Conservation (phyloP, 2,888 invertebrate species). For the Euplexia lucipara region DNA sequence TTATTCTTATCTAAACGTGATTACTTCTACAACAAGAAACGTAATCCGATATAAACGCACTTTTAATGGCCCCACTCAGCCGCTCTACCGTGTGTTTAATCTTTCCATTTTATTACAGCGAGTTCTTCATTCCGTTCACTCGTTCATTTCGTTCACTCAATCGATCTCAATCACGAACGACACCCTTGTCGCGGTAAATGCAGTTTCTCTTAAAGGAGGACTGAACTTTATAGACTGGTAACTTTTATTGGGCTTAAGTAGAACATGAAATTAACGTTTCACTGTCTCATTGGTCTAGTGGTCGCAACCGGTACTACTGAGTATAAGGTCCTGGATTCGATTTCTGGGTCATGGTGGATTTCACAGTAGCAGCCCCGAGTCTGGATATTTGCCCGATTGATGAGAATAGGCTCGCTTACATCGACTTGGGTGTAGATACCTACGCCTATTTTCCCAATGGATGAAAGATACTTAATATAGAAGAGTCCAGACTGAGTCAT, state of each 20-base stretch:
- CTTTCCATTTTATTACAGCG: conserved; percentile 46
- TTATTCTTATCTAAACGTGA: not conserved
- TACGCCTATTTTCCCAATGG: no score
- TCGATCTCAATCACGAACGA: conserved; percentile 40
- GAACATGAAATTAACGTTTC: not conserved
- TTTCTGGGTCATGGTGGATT: no score
- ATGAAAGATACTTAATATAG: no score
- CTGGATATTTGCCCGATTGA: no score
- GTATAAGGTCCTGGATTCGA: no score
- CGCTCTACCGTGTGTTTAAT: conserved; percentile 43
- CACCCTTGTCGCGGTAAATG: conserved; percentile 13
- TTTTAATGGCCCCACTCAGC: conserved; percentile 40
- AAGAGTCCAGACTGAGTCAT: no score
- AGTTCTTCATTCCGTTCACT: conserved; percentile 35
- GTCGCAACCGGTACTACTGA: no score
- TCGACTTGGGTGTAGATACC: no score
- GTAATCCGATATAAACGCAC: not conserved
- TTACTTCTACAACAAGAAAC: not conserved
- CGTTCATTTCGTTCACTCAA: conserved; percentile 38
- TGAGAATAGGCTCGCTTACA: no score
- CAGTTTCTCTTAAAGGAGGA: conserved; percentile 24
- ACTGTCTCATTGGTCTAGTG: not conserved
- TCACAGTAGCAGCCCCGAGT: no score
- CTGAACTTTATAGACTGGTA: conserved; percentile 10
- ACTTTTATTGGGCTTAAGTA: conserved; percentile 15